These are phyloP conservation scores for Trachelipus rathkii DNA, from an alignment of 1,140 invertebrate genomes.

Conservation along the genomic window DNA sequence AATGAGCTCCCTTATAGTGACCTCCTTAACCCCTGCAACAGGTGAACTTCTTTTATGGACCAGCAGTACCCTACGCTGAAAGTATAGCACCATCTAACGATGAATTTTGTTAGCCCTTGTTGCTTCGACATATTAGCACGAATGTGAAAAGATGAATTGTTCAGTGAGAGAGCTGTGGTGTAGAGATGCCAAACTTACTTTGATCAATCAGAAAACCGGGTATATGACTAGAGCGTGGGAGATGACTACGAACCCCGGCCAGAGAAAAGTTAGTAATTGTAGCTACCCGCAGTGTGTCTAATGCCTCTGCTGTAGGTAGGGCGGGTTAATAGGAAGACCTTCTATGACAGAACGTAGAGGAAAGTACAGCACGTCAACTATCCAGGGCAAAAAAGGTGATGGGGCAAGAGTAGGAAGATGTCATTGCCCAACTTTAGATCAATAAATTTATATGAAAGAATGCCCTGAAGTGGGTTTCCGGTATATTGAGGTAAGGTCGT, in stretches of 20 bases:
- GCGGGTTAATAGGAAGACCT: constrained; percentile 90
- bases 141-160: no score
- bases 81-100: constrained; percentile 90
- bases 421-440: background rate
- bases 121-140: no score
- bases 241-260: constrained; percentile 72
- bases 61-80: constrained; percentile 85
- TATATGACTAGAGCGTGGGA: no score
- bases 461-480: no score
- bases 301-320: constrained; percentile 91
- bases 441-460: background rate
- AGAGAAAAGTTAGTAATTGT: no score
- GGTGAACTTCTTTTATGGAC: constrained; percentile 93
- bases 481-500: no score
- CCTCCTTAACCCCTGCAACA: constrained; percentile 57
- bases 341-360: constrained; percentile 91
- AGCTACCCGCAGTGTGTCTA: no score
- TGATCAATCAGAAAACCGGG: no score
- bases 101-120: no score
- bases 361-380: constrained; percentile 92
- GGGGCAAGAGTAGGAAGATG: constrained; percentile 35
- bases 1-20: background rate
- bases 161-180: no score
- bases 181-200: no score
- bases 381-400: constrained; percentile 82